Conservation (phyloP, 2,888 invertebrate genomes). For the Gonocerus acuteangulatus region DNA sequence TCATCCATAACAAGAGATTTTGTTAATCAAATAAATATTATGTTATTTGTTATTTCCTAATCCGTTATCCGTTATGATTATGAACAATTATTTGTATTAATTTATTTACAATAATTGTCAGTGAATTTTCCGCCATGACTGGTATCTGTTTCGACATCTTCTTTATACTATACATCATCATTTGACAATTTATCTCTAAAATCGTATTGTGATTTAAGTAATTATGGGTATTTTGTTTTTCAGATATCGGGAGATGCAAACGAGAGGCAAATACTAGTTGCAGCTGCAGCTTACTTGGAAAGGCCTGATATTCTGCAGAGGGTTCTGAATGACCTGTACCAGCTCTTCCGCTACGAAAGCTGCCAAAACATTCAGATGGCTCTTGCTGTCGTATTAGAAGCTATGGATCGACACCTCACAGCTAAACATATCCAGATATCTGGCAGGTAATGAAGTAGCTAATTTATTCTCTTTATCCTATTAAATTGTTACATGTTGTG, state of each 20-base stretch:
- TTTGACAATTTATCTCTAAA: no score
- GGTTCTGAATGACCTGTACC: slow-evolving; percentile 86
- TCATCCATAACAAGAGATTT: no score
- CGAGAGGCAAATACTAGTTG: slow-evolving; percentile 80
- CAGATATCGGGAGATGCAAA: slow-evolving; percentile 86
- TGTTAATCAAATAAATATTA: no score
- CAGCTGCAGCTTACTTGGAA: slow-evolving; percentile 75
- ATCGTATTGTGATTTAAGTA: no score
- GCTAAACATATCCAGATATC: slow-evolving; percentile 90
- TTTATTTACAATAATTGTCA: no score
- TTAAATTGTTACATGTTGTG: no score
- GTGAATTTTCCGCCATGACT: no score
- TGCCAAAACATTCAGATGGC: slow-evolving; percentile 68
- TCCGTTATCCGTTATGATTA: no score
- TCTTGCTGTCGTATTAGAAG: slow-evolving; percentile 71
- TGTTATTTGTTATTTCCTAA: no score
- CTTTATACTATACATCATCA: no score
- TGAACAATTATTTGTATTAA: no score
- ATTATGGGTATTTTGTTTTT: slow-evolving; percentile 38
- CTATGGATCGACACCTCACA: slow-evolving; percentile 78
- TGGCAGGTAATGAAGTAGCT: slow-evolving; percentile 59
- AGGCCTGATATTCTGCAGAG: slow-evolving; percentile 72
- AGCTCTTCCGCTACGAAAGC: slow-evolving; percentile 74
- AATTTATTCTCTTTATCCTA: neutral
- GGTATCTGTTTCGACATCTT: no score